Percentiles rank a stretch among this genome's conserved stretches.
Evolutionary conservation across 2,797 vertebrate species (phyloP).

Genomic region (Enteromius paludinosus): DNA sequence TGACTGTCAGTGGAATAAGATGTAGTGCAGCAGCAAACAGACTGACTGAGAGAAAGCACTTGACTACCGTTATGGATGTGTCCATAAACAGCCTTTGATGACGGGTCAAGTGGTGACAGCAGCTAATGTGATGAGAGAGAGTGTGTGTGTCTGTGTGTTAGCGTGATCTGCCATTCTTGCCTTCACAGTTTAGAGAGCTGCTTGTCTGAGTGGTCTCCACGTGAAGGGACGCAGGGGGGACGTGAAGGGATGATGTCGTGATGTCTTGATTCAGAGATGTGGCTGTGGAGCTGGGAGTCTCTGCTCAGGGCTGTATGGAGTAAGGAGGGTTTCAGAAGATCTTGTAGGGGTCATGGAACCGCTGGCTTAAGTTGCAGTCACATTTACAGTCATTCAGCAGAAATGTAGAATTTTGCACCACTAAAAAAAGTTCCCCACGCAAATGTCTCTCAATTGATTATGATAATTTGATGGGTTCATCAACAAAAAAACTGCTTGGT

Average conservation of each 20-base stretch:
- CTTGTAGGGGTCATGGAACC: constrained; percentile 13
- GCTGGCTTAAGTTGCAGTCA: constrained; percentile 45
- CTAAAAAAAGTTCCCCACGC: not conserved
- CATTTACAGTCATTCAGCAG: not conserved
- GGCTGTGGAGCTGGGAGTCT: constrained; percentile 41
- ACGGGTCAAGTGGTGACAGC: constrained; percentile 39
- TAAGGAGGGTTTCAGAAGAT: constrained; percentile 33
- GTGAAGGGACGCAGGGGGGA: constrained; percentile 45
- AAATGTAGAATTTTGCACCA: not conserved
- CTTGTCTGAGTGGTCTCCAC: constrained; percentile 55
- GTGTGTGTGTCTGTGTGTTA: constrained; percentile 32
- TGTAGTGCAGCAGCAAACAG: constrained; percentile 35
- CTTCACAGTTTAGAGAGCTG: constrained; percentile 46
- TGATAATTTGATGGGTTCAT: not conserved
- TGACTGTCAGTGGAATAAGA: constrained; percentile 48
- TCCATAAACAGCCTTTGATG: constrained; percentile 54
- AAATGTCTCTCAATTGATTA: not conserved
- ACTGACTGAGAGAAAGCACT: constrained; percentile 50
- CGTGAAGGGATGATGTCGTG: constrained; percentile 53
- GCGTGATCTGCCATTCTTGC: constrained; percentile 39
- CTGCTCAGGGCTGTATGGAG: constrained; percentile 58
- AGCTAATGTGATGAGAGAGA: constrained; percentile 32
- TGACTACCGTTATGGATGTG: constrained; percentile 48
- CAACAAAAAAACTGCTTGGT: not conserved
- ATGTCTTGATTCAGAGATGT: constrained; percentile 57